Evolutionary conservation across 2,797 vertebrate genomes (phyloP), one percentile per base, ranked within the genome.

Genomic region (Trachurus trachurus): DNA sequence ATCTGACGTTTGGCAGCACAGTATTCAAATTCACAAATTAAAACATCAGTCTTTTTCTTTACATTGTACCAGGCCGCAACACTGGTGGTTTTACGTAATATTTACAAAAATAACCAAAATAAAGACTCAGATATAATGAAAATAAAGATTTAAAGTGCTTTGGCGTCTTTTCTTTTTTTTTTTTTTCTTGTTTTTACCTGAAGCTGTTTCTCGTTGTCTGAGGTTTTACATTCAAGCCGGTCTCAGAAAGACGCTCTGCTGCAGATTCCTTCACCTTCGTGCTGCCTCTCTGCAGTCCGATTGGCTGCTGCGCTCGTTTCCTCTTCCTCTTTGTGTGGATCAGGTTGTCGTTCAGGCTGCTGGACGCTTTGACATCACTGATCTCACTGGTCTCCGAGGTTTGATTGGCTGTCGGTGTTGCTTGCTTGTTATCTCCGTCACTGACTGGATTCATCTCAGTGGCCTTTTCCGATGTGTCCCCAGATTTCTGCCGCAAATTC

Each of bases 81-180:
- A 73, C 47, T 26, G 37, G 54, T 58, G n/a, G 10, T 61, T 40
- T 54, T 1, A 54, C 4, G 63, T 42, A 26, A 34, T 34, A 34
- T 34, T 5, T 34, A 56, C 11, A 34, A 21, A 66, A 69, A 56
- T 29, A 42, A 56, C 11, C 29, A 21, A 66, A 69, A 56, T 29
- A 42, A 2, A 21, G 45, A 54, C 53, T 50, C 29, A 65, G n/a
- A n/a, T n/a, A 59, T 21, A 58, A 26, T 3, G 26, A 52, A 45
- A 69, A 29, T n/a, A 15, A 12, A 15, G 3, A 40, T 74, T 81
- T 52, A 87, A 74, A 78, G 84, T 74, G 63, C 63, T 67, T 49
- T 67, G 4, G 5, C 26, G 26, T 26, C 39, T 4, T 71, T 49
- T 67, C 59, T 78, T 34, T 34, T 34, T 34, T 4, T 26, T 1